Percentiles rank a stretch among this genome's conserved stretches.
Conservation (phyloP, 2,888 invertebrate species). For the Xanthia icteritia region DNA sequence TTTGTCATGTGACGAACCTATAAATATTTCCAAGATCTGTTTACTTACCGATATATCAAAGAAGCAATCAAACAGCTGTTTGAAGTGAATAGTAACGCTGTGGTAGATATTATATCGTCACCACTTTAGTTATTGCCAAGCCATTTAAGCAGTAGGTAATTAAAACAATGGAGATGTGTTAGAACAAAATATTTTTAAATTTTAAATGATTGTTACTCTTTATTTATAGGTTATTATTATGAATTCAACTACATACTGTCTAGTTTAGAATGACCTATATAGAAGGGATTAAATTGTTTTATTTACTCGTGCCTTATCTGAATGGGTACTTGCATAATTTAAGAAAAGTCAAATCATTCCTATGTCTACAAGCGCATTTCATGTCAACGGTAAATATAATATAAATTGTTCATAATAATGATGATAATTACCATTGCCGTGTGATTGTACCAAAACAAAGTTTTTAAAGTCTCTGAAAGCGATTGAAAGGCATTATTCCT, state of each 20-base stretch:
- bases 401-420: slow-evolving; percentile 1
- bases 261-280: slow-evolving; percentile 19
- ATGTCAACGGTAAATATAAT: slow-evolving; percentile 19
- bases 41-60: neutral
- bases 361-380: slow-evolving; percentile 42
- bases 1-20: neutral
- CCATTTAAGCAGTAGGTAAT: slow-evolving; percentile 10
- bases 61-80: slow-evolving; percentile 3
- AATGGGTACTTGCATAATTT: slow-evolving; percentile 52
- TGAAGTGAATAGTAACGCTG: slow-evolving; percentile 8
- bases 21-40: slow-evolving; percentile 6
- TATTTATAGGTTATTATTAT: slow-evolving; percentile 15
- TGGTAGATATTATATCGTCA: neutral
- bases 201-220: slow-evolving; percentile 40
- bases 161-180: slow-evolving; percentile 5
- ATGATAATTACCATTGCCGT: slow-evolving; percentile 14
- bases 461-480: slow-evolving; percentile 27
- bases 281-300: slow-evolving; percentile 24
- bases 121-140: slow-evolving; percentile 19
- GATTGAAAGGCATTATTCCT: slow-evolving; percentile 30
- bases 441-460: slow-evolving; percentile 28
- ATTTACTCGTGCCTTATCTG: slow-evolving; percentile 60
- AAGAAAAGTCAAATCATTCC: slow-evolving; percentile 63
- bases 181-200: slow-evolving; percentile 41
- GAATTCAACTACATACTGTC: slow-evolving; percentile 10